Percentiles rank a stretch among this genome's conserved stretches.
phyloP scores from a whole-genome alignment of 1,140 invertebrate species.

The Temnothorax curvispinosus region DNA sequence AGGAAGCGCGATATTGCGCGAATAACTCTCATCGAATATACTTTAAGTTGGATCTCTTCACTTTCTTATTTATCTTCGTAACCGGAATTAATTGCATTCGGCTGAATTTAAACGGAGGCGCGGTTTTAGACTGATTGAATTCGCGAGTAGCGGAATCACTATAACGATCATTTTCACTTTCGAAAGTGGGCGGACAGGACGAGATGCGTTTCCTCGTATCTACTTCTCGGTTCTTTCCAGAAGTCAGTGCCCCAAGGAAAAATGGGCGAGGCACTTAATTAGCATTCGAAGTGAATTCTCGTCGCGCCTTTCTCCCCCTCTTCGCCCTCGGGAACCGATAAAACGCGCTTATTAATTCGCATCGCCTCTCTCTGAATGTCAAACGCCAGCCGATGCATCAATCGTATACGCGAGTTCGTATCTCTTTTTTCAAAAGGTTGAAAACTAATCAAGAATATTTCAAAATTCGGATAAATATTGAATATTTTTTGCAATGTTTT shows the following conservation, averaged over 20 bases:
- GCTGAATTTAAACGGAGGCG: background rate
- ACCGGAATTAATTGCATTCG: slow-evolving; percentile 4
- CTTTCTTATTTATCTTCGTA: background rate
- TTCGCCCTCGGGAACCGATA: slow-evolving; percentile 9
- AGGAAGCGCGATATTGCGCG: background rate
- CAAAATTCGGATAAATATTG: background rate
- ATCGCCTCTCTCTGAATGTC: slow-evolving; percentile 34
- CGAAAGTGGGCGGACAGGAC: slow-evolving; percentile 54
- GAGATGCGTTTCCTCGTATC: slow-evolving; percentile 3
- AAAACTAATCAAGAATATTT: background rate
- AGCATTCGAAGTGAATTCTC: slow-evolving; percentile 77
- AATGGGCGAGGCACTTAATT: slow-evolving; percentile 78
- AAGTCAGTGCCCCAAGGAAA: slow-evolving; percentile 56
- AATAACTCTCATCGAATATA: background rate
- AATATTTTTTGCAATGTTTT: background rate
- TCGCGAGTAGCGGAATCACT: background rate
- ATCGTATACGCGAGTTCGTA: background rate
- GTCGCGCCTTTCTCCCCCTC: slow-evolving; percentile 65
- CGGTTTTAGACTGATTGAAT: slow-evolving; percentile 8
- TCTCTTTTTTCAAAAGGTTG: background rate
- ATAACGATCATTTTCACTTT: slow-evolving; percentile 69
- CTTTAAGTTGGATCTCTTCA: background rate
- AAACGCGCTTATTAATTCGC: slow-evolving; percentile 51
- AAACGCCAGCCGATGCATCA: slow-evolving; percentile 4
- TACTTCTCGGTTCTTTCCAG: slow-evolving; percentile 7